Base-by-base conservation (phyloP, 2,888 invertebrate species). In the Andrena bicolor region DNA sequence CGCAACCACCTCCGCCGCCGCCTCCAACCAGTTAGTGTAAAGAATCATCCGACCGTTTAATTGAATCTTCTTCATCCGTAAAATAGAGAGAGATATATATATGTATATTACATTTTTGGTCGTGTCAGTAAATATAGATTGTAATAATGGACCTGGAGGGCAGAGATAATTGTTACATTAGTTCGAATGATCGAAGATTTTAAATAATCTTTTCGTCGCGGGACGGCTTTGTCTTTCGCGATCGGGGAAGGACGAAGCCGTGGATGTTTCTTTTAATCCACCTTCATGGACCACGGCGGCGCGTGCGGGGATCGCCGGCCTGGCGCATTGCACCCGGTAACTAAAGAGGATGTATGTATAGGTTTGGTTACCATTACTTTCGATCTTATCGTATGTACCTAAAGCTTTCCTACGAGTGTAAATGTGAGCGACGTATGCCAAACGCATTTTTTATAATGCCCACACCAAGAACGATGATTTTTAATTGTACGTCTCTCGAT, bases 1-100 rank as follows among this genome's bases (percentile, higher is more conserved):
- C 96, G 64, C 96, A 96, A 35, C 97, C 96, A 2, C 96, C 96
- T 5, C 96, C 96, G 16, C 96, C 97, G 2, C 96, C 96, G 0
- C 95, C 95, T 1, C 94, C 94, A 4, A 93, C 93, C 30, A 94
- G 93, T 92, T 94, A 94, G 90, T 93, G 82, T 53, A 81, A 82
- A 85, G 26, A 74, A 73, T 51, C 48, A 66, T 78, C 30, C 0
- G 53, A 56, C 48, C 51, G 63, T 63, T 16, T 35, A 77, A 86
- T 69, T 30, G 69, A 79, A 80, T 68, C 53, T 78, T 84, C 69
- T 65, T 60, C 71, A 81, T 82, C 58, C 80, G 63, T 84, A 60
- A 56, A 80, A 61, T 86, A 86, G 66, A 68, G 30, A 72, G 56
- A 74, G 75, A 75, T 56, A 51, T 51, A 51, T 26, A 26, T 51